Conservation (phyloP, 1,140 invertebrate genomes). For the Papilio dardanus region DNA sequence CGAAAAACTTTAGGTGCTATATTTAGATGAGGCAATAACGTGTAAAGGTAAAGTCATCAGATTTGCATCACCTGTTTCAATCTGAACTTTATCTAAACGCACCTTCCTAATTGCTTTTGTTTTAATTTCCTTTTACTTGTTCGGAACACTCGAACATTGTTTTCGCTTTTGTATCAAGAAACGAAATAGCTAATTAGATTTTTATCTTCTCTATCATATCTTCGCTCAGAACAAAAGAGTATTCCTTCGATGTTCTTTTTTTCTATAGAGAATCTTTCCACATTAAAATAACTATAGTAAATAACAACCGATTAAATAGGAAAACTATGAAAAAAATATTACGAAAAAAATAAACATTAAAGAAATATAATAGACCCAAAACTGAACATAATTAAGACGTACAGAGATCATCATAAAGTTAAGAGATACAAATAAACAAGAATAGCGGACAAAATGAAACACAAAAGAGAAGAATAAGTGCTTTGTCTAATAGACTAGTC, state of each 20-base stretch:
- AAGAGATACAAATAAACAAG: slow-evolving; percentile 25
- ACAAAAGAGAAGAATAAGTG: slow-evolving; percentile 45
- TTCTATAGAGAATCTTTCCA: background rate
- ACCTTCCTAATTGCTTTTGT: slow-evolving; percentile 61
- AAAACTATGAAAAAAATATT: background rate
- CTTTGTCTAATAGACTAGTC: slow-evolving; percentile 61
- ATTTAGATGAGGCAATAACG: background rate
- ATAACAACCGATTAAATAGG: background rate
- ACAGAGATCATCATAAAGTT: background rate
- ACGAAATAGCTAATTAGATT: slow-evolving; percentile 22
- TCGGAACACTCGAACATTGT: slow-evolving; percentile 64
- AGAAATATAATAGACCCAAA: too few species aligned
- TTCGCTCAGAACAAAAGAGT: background rate
- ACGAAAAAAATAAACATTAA: background rate
- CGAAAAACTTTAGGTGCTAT: background rate
- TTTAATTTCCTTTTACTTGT: slow-evolving; percentile 60
- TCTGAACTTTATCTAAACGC: slow-evolving; percentile 60
- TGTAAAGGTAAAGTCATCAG: slow-evolving; percentile 13
- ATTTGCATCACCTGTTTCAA: slow-evolving; percentile 43
- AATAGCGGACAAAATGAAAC: slow-evolving; percentile 42
- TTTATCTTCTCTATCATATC: slow-evolving; percentile 22
- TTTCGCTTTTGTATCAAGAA: slow-evolving; percentile 38
- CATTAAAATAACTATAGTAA: background rate
- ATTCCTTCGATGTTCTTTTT: background rate
- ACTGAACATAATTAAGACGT: background rate